These are phyloP conservation scores for Sterrhoptilus dennistouni DNA, from an alignment of 2,113 vertebrate species.

Conservation along the genomic window DNA sequence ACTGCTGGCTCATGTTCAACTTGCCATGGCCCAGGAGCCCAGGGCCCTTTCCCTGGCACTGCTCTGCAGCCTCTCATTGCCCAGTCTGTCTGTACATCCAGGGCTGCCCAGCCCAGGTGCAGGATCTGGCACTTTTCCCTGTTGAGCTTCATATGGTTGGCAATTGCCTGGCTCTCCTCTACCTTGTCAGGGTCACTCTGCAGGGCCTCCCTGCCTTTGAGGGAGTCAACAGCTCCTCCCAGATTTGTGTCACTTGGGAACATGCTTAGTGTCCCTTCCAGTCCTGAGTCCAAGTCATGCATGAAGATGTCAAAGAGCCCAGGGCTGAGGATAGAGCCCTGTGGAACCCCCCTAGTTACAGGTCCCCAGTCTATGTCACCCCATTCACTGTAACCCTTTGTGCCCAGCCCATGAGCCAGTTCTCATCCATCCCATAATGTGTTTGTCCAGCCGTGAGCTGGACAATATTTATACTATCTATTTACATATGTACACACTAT, in stretches of 20 bases:
- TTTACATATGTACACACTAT: not conserved
- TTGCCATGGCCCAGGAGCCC: not conserved
- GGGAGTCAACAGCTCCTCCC: not conserved
- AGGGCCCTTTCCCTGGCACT: not conserved
- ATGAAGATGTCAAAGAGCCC: not conserved
- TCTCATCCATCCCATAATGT: not conserved
- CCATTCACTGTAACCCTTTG: no score
- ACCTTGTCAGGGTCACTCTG: fast-evolving
- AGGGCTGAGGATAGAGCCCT: not conserved
- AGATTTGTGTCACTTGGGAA: not conserved
- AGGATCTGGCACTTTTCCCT: fast-evolving
- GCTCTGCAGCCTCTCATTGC: not conserved
- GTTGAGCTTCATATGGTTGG: fast-evolving
- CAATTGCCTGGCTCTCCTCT: not conserved
- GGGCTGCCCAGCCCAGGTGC: not conserved
- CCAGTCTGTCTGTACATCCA: not conserved
- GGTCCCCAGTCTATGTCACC: not conserved
- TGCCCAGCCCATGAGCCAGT: not conserved
- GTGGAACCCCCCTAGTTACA: no score
- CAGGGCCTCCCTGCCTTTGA: fast-evolving
- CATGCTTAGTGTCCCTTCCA: not conserved
- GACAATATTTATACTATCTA: not conserved
- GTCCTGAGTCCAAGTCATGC: not conserved
- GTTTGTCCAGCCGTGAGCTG: not conserved
- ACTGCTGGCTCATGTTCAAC: not conserved